Conservation (phyloP, 2,113 vertebrate species). For the Ellobius talpinus region DNA sequence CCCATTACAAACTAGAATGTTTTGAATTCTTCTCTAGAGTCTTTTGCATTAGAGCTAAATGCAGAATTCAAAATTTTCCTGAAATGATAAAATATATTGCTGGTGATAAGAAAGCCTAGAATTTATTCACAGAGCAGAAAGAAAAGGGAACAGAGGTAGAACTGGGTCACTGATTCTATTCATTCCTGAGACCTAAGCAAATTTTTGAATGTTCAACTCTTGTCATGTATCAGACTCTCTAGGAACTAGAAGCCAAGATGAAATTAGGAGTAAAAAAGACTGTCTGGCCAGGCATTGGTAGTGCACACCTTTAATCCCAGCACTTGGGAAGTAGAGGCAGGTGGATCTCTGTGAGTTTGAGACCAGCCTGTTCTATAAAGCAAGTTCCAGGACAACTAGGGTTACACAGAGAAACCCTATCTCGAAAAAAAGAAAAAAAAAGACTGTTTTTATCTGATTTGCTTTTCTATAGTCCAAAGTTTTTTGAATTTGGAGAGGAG, state of each 20-base stretch:
- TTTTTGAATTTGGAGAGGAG: conserved; percentile 20
- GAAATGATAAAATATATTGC: background rate
- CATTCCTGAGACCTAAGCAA: conserved; percentile 11
- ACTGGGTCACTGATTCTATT: background rate
- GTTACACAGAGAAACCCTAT: too few relatives aligned
- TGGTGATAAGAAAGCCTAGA: conserved; percentile 13
- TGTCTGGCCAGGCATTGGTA: background rate
- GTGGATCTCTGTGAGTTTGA: too few relatives aligned
- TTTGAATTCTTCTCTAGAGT: conserved; percentile 15
- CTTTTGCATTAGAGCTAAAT: background rate
- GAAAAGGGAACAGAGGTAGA: background rate
- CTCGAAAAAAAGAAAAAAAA: too few relatives aligned
- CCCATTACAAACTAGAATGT: background rate
- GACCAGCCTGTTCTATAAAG: too few relatives aligned
- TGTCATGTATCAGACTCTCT: background rate
- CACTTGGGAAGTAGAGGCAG: background rate
- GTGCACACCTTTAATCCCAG: background rate
- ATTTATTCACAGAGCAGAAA: background rate
- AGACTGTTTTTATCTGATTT: background rate
- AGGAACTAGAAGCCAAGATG: background rate
- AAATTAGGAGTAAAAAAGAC: background rate
- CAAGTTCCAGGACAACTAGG: too few relatives aligned
- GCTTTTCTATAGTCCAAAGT: background rate
- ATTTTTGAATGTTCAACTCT: background rate
- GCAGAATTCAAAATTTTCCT: conserved; percentile 30